These are phyloP conservation scores for Drosophila kambysellisi DNA, from an alignment of 2,888 invertebrate genomes.

Conservation along the genomic window DNA sequence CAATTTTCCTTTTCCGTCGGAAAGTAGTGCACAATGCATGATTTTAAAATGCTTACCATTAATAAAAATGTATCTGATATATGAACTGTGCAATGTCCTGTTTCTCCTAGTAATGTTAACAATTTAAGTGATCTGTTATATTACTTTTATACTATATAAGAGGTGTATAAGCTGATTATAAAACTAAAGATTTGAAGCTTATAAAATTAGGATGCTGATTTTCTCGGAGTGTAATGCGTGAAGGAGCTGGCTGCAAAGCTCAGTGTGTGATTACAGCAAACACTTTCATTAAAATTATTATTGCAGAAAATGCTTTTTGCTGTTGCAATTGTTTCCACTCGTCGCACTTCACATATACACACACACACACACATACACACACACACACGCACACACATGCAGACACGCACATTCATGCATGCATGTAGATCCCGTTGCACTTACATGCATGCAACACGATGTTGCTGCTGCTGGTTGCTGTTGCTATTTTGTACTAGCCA, in stretches of 20 bases:
- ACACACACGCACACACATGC: neutral
- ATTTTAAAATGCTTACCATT: too few relatives aligned
- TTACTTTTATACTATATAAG: neutral
- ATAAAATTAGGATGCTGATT: neutral
- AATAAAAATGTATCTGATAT: too few relatives aligned
- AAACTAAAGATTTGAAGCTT: neutral
- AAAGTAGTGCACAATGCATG: too few relatives aligned
- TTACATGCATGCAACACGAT: slow-evolving; percentile 45
- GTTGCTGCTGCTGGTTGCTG: neutral
- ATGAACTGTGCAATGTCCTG: too few relatives aligned
- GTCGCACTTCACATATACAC: slow-evolving; percentile 58
- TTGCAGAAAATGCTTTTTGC: slow-evolving; percentile 73
- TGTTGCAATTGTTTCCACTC: slow-evolving; percentile 74
- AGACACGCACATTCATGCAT: slow-evolving; percentile 1
- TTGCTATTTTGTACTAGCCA: slow-evolving; percentile 57
- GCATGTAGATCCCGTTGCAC: slow-evolving; percentile 40
- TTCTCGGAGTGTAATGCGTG: slow-evolving; percentile 11
- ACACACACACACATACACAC: slow-evolving; percentile 21
- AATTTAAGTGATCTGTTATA: neutral
- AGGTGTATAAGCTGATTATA: neutral
- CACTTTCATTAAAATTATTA: slow-evolving; percentile 82
- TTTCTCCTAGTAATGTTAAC: too few relatives aligned
- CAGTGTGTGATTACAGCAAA: slow-evolving; percentile 71
- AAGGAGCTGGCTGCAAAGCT: slow-evolving; percentile 21
- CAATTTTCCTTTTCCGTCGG: neutral